Evolutionary conservation across 2,888 invertebrate species (phyloP).

Genomic region (Leucophenga montana): DNA sequence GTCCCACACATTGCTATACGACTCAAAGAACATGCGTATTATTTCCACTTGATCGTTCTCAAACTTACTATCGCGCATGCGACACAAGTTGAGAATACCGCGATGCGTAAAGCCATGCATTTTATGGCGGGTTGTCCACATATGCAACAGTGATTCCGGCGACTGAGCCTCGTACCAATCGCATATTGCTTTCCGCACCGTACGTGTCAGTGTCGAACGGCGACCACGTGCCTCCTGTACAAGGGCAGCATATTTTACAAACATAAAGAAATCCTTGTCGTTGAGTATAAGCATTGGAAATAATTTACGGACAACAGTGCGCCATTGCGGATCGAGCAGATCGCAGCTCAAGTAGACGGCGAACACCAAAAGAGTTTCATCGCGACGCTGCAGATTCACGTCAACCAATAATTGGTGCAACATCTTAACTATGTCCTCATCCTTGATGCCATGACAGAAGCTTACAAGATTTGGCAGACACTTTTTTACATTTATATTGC

Average conservation of each 20-base stretch:
- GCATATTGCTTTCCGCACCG: conserved; percentile 63
- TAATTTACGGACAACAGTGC: conserved; percentile 51
- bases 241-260: conserved; percentile 57
- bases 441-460: conserved; percentile 47
- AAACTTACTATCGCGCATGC: conserved; percentile 46
- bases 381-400: conserved; percentile 56
- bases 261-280: conserved; percentile 63
- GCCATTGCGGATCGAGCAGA: conserved; percentile 45
- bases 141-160: conserved; percentile 48
- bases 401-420: conserved; percentile 45
- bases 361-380: conserved; percentile 65
- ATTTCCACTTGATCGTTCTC: conserved; percentile 41
- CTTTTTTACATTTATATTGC: conserved; percentile 42
- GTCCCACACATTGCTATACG: not conserved
- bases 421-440: conserved; percentile 47
- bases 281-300: conserved; percentile 51
- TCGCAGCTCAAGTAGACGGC: conserved; percentile 59
- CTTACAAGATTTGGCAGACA: conserved; percentile 41
- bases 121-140: conserved; percentile 60
- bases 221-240: conserved; percentile 53
- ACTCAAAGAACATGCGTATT: conserved; percentile 34
- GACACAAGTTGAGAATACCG: conserved; percentile 60
- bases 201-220: conserved; percentile 58
- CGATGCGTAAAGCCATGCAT: conserved; percentile 56
- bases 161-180: conserved; percentile 64